Base-by-base conservation (phyloP, 1,140 invertebrate species). In the Pantala flavescens region DNA sequence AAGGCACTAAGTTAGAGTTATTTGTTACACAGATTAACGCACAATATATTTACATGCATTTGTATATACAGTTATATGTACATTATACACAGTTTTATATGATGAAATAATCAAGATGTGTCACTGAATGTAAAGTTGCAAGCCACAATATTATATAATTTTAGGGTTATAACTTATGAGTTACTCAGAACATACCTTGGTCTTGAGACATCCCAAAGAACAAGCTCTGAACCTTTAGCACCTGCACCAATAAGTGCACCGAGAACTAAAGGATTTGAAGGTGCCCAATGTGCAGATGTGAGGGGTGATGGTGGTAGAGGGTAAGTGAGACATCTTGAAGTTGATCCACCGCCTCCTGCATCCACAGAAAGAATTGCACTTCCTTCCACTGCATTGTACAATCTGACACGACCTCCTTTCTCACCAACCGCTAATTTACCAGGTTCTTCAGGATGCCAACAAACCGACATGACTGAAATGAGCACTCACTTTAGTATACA, bases 381-480 rank as follows among this genome's bases (percentile, higher is more conserved):
- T 76, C 90, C 87, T 74, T 85, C 87, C 77, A 85, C 83, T 14
- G 90, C 84, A 81, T 91, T 92, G 77, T 91, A 92, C 80, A 93
- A 86, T 72, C 88, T 86, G 75, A 93, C 88, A 0, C 89, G 80
- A 71, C 91, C 91, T 78, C 87, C 87, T 78, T 91, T 92, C 79
- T 93, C 90, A 23, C 88, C 91, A 10, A 93, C 89, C 70, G 93
- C 80, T 21, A 93, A 83, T 82, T 93, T 93, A 24, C 85, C 85
- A n/a, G 85, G 84, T 80, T 93, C 91, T 74, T 90, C 88, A 43
- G 81, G 82, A 80, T 93, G 91, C 85, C 89, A 90, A 77, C 86
- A 87, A 0, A 90, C 87, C n/a, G 85, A 84, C 83, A 92, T 83
- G 21, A 86, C 87, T 81, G 72, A 63, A 71, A 70, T 7, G 70